These are phyloP conservation scores for Drosophila mayri DNA, from an alignment of 1,140 invertebrate genomes.

Conservation along the genomic window DNA sequence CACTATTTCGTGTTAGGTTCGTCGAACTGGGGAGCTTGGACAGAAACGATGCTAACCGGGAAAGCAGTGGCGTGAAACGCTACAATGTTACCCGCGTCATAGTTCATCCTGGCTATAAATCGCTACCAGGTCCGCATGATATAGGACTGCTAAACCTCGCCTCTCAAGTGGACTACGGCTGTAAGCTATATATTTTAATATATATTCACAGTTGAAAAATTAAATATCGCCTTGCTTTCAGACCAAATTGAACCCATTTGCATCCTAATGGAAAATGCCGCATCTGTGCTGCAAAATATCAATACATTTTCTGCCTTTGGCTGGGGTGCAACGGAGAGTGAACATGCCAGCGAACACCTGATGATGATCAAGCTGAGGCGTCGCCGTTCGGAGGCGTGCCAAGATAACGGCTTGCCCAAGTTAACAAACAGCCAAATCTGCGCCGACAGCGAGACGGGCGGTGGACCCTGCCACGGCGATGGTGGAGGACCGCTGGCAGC, in stretches of 20 bases:
- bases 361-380: not conserved
- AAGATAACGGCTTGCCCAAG: not conserved
- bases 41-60: not conserved
- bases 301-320: not conserved
- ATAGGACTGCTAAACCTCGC: not conserved
- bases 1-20: not conserved
- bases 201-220: not conserved
- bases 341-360: not conserved
- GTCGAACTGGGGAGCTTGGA: not conserved
- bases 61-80: no score
- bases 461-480: not conserved
- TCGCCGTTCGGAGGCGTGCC: not conserved
- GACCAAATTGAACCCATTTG: not conserved
- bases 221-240: not conserved
- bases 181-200: not conserved
- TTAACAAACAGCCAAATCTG: not conserved
- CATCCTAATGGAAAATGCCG: not conserved
- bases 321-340: not conserved
- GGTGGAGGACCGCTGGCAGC: not conserved
- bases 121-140: not conserved
- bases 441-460: not conserved
- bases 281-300: not conserved
- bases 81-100: not conserved
- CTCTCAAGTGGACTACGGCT: not conserved
- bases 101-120: not conserved